Conservation (phyloP, 2,797 vertebrate species). For the Rhinoraja longicauda region DNA sequence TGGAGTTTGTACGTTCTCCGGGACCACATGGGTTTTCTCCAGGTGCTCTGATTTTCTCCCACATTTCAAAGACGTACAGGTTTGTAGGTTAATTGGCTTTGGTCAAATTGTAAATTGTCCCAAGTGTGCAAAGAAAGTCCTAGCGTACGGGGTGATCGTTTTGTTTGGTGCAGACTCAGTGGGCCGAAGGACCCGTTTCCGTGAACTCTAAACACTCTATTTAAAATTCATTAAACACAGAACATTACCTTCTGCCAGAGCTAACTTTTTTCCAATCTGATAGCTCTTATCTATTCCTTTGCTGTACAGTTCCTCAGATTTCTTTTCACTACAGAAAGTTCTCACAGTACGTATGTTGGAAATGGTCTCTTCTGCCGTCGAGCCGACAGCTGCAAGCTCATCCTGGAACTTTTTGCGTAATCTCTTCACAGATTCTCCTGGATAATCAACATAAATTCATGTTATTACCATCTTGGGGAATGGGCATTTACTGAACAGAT, state of each 20-base stretch:
- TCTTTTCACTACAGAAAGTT: constrained; percentile 36
- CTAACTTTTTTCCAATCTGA: constrained; percentile 25
- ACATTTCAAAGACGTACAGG: too few relatives aligned
- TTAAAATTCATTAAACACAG: background rate
- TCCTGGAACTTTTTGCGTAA: constrained; percentile 37
- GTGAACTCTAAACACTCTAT: too few relatives aligned
- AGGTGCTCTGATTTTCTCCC: too few relatives aligned
- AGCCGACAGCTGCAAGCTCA: constrained; percentile 32
- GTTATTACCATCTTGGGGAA: background rate
- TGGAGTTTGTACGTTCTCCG: too few relatives aligned
- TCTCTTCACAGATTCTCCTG: constrained; percentile 39
- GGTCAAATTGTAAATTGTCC: too few relatives aligned
- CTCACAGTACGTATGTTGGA: constrained; percentile 39
- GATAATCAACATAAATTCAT: background rate
- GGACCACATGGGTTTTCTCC: too few relatives aligned
- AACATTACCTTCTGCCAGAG: constrained; percentile 29
- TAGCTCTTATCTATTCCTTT: constrained; percentile 35
- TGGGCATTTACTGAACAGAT: background rate
- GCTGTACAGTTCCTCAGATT: constrained; percentile 18
- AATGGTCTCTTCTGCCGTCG: constrained; percentile 34
- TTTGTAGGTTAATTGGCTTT: too few relatives aligned
- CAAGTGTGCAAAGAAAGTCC: too few relatives aligned
- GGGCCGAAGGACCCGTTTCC: too few relatives aligned
- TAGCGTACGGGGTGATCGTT: too few relatives aligned
- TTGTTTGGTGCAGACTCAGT: too few relatives aligned